Conservation (phyloP, 53 echinoderm and acorn worm genomes). For the Holothuria scabra region DNA sequence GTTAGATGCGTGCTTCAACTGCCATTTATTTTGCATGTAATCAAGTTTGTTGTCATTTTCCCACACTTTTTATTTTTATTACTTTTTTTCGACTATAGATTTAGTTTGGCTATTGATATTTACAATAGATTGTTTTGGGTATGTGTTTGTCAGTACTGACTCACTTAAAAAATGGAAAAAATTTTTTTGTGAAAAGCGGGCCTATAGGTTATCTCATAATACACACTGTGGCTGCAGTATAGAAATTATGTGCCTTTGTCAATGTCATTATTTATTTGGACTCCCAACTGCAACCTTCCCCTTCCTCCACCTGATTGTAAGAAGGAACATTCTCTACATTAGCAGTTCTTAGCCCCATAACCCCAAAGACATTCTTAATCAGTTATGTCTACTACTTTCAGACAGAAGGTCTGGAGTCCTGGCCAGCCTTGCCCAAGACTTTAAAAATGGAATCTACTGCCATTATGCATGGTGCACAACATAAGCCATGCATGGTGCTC, state of each 20-base stretch:
- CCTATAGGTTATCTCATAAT: constrained; percentile 51
- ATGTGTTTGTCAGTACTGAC: constrained; percentile 57
- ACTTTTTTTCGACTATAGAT: constrained; percentile 32
- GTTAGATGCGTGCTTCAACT: constrained; percentile 33
- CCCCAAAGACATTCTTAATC: too few relatives aligned
- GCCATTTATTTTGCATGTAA: constrained; percentile 47
- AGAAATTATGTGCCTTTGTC: constrained; percentile 5
- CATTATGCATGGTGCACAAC: too few relatives aligned
- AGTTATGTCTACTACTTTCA: too few relatives aligned
- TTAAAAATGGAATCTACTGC: too few relatives aligned
- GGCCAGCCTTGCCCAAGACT: too few relatives aligned
- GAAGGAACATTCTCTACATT: too few relatives aligned
- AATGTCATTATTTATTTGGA: too few relatives aligned
- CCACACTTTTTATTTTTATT: constrained; percentile 29
- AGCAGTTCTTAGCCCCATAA: too few relatives aligned
- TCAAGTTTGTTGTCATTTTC: constrained; percentile 15
- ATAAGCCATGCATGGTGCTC: too few relatives aligned
- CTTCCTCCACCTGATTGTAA: too few relatives aligned
- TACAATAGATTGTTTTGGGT: constrained; percentile 51
- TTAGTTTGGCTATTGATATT: constrained; percentile 51
- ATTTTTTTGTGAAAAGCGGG: constrained; percentile 46
- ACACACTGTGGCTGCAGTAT: constrained; percentile 59
- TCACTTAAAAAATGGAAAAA: constrained; percentile 26
- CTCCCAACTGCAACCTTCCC: too few relatives aligned
- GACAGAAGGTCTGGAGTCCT: too few relatives aligned